These are phyloP conservation scores for Pasiphila rectangulata DNA, from an alignment of 2,888 invertebrate species.

Conservation along the genomic window DNA sequence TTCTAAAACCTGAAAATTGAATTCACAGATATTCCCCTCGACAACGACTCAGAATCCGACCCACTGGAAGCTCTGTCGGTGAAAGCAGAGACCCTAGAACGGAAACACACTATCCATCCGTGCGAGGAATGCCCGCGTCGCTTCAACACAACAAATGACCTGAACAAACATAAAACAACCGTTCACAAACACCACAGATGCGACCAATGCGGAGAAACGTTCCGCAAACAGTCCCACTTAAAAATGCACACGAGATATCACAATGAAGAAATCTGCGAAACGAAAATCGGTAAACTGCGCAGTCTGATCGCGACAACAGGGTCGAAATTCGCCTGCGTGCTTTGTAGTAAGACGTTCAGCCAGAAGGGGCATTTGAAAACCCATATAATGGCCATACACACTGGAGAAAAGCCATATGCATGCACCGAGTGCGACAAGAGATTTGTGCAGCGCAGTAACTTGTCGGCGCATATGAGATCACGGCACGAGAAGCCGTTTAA, in stretches of 20 bases:
- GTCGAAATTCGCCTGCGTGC: slow-evolving; percentile 9
- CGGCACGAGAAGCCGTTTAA: background rate
- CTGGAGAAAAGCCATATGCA: background rate
- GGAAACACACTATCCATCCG: background rate
- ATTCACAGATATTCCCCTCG: background rate
- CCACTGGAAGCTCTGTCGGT: slow-evolving; percentile 10
- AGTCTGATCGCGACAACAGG: slow-evolving; percentile 1
- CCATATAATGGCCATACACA: slow-evolving; percentile 10
- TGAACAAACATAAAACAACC: slow-evolving; percentile 1
- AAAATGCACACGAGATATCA: slow-evolving; percentile 11
- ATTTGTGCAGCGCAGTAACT: slow-evolving; percentile 9
- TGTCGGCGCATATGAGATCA: slow-evolving; percentile 8
- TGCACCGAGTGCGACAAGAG: background rate
- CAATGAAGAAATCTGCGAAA: background rate
- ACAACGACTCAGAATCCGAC: slow-evolving; percentile 5
- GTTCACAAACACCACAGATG: slow-evolving; percentile 5
- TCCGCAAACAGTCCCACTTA: background rate
- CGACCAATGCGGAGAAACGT: slow-evolving; percentile 3
- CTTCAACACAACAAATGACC: slow-evolving; percentile 1
- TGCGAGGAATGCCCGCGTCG: slow-evolving; percentile 7
- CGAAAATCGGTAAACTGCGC: background rate
- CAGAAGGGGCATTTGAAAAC: slow-evolving; percentile 19
- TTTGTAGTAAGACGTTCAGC: slow-evolving; percentile 7
- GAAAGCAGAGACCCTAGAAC: slow-evolving; percentile 1
- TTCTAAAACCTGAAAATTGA: slow-evolving; percentile 1